Percentiles rank a stretch among this genome's conserved stretches.
Evolutionary conservation across 1,140 invertebrate genomes (phyloP).

Genomic region (Tribolium madens): DNA sequence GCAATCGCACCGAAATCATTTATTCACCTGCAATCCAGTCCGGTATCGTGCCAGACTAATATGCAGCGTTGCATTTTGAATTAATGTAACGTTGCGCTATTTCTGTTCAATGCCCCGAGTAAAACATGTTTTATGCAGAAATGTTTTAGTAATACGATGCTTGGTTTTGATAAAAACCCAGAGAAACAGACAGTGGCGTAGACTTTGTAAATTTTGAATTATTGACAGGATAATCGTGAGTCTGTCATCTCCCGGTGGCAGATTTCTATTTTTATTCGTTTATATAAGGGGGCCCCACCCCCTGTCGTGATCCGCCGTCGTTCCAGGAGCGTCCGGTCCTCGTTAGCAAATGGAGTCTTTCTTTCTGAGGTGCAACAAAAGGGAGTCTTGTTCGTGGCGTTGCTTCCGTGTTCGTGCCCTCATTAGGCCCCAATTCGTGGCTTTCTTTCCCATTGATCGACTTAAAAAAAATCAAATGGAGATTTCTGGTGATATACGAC

Average conservation of each 20-base stretch:
- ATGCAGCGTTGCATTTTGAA: neutral
- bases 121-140: neutral
- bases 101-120: neutral
- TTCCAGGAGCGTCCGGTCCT: neutral
- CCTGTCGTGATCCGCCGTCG: conserved; percentile 6
- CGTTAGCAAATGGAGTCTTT: conserved; percentile 11
- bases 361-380: neutral
- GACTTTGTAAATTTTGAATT: neutral
- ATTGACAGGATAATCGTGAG: conserved; percentile 5
- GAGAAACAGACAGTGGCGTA: no score
- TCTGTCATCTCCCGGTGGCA: conserved; percentile 9
- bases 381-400: conserved; percentile 18
- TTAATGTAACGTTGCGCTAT: neutral
- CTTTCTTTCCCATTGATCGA: neutral
- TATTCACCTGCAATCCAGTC: conserved; percentile 20
- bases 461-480: neutral
- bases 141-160: neutral
- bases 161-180: neutral
- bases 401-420: neutral
- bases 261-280: conserved; percentile 13
- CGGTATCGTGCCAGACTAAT: neutral
- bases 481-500: conserved; percentile 10
- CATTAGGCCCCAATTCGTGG: conserved; percentile 12
- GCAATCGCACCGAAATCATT: conserved; percentile 17
- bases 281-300: conserved; percentile 4